A percentile compares a stretch with the other conserved stretches of the same genome.
These are phyloP conservation scores for Caenorhabditis wallacei DNA, from an alignment of 2,888 invertebrate genomes.

Conservation along the genomic window DNA sequence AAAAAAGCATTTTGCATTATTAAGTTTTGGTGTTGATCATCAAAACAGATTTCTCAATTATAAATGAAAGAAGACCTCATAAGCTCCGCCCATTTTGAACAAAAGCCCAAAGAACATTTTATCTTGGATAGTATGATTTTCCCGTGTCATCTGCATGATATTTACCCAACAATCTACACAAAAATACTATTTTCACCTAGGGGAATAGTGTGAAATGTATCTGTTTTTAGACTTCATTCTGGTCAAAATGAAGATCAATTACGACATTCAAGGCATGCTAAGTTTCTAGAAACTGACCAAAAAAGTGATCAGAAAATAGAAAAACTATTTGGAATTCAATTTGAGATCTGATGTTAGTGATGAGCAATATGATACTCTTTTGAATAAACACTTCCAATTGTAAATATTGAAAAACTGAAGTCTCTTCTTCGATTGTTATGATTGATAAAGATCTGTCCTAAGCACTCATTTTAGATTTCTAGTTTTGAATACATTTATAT, in stretches of 20 bases:
- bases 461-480: no score
- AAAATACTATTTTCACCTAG: neutral
- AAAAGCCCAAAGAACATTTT: conserved; percentile 17
- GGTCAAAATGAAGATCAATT: conserved; percentile 29
- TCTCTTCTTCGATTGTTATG: no score
- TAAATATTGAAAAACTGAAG: no score
- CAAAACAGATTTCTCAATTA: conserved; percentile 2
- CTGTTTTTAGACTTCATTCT: conserved; percentile 7
- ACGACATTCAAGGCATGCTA: conserved; percentile 16
- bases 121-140: neutral
- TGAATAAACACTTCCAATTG: no score
- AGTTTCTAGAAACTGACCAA: neutral
- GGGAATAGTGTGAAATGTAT: conserved; percentile 6
- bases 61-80: neutral
- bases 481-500: neutral
- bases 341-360: no score
- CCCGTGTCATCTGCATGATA: neutral
- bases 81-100: conserved; percentile 9
- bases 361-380: no score
- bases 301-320: neutral
- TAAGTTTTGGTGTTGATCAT: neutral
- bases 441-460: no score
- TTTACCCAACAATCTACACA: neutral
- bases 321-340: neutral
- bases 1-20: neutral